Conservation (phyloP, 2,113 vertebrate species). For the Bos indicus region DNA sequence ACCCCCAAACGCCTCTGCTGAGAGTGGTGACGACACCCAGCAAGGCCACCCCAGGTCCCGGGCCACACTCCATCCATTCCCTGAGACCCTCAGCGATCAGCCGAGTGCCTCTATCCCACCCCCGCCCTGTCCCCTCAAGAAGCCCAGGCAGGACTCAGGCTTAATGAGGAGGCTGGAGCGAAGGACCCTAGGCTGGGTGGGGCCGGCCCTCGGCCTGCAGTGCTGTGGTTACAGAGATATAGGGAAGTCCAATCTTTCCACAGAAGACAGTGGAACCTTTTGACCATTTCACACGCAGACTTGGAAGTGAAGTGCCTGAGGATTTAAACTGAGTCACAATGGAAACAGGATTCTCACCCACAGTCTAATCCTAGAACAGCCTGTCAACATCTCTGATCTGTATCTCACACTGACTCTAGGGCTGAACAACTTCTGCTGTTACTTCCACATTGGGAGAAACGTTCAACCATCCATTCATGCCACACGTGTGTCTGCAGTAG, state of each 20-base stretch:
- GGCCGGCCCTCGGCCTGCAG: accelerated
- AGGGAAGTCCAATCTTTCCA: neutral
- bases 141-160: neutral
- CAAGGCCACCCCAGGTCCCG: neutral
- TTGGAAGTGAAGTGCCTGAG: neutral
- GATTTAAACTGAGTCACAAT: neutral
- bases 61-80: neutral
- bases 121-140: neutral
- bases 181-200: neutral
- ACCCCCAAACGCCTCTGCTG: neutral
- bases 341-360: neutral
- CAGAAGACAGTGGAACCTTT: neutral
- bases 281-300: neutral
- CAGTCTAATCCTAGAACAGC: neutral
- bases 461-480: neutral
- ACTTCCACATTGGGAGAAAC: neutral
- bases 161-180: neutral
- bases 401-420: neutral
- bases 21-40: neutral
- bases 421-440: neutral
- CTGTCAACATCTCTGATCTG: neutral
- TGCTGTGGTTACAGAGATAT: neutral
- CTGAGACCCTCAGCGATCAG: neutral
- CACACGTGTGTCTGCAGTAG: neutral
- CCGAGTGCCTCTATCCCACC: neutral